Conservation (phyloP, 2,888 invertebrate species). For the Elegia similella region DNA sequence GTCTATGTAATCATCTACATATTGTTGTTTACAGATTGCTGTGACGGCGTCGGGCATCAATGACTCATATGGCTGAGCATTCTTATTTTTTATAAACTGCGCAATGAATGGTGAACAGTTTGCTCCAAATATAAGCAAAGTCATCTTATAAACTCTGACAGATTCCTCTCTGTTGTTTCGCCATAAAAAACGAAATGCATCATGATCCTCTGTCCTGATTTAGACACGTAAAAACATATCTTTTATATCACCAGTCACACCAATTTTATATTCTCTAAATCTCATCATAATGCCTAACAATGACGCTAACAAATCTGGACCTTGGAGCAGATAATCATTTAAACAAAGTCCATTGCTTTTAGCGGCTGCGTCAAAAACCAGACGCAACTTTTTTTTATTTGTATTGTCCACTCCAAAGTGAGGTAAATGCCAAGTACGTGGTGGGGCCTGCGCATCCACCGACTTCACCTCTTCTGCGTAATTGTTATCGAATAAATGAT, state of each 20-base stretch:
- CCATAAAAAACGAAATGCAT: conserved; percentile 41
- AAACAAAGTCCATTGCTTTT: conserved; percentile 22
- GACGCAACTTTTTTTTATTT: conserved; percentile 27
- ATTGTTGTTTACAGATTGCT: conserved; percentile 26
- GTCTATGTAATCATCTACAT: conserved; percentile 33
- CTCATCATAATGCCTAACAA: conserved; percentile 43
- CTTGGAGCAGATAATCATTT: conserved; percentile 31
- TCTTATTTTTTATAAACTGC: conserved; percentile 30
- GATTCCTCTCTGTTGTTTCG: conserved; percentile 20
- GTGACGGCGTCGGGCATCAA: conserved; percentile 21
- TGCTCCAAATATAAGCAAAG: conserved; percentile 28
- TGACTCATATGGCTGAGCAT: conserved; percentile 22
- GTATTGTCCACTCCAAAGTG: conserved; percentile 30
- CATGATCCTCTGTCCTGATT: conserved; percentile 34
- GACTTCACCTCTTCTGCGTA: conserved; percentile 19
- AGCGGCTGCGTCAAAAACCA: conserved; percentile 29
- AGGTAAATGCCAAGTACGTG: conserved; percentile 28
- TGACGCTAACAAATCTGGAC: conserved; percentile 32
- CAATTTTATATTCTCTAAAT: conserved; percentile 44
- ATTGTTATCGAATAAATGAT: conserved; percentile 27
- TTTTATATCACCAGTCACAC: too few species aligned
- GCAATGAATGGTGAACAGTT: conserved; percentile 27
- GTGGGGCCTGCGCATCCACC: background rate
- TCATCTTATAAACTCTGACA: conserved; percentile 25
- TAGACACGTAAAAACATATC: conserved; percentile 36